Evolutionary conservation across 2,113 vertebrate species (phyloP).

Genomic region (Mellivora capensis): DNA sequence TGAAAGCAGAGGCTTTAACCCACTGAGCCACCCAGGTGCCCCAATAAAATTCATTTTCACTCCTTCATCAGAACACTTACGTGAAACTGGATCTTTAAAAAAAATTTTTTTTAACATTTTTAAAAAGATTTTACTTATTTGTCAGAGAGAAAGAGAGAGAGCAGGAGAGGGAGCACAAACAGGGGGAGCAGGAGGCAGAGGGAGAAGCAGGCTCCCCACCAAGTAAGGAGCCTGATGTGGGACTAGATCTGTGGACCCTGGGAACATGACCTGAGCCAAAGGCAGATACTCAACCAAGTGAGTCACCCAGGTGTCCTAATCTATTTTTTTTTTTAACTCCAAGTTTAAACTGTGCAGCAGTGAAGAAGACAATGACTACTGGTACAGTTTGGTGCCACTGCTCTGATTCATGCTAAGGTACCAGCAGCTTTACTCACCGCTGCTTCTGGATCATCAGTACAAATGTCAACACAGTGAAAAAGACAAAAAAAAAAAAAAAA

Average conservation of each 20-base stretch:
- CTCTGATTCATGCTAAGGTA: not conserved
- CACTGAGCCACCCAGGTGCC: too few species aligned
- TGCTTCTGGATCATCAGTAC: not conserved
- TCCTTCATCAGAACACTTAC: slow-evolving; percentile 29
- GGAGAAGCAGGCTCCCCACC: not conserved
- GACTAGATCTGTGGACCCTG: too few species aligned
- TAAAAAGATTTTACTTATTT: not conserved
- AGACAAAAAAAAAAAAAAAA: not conserved
- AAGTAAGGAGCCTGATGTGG: not conserved
- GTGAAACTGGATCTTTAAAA: not conserved
- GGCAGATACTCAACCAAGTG: too few species aligned
- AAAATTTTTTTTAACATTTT: not conserved
- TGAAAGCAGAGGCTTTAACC: too few species aligned
- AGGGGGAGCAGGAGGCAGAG: not conserved
- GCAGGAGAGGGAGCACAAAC: too few species aligned
- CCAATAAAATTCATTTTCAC: slow-evolving; percentile 8
- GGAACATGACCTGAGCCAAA: too few species aligned
- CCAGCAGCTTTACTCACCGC: not conserved
- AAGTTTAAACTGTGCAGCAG: not conserved
- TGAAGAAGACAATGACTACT: not conserved
- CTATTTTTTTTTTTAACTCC: not conserved
- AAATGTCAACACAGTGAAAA: not conserved
- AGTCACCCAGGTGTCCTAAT: not conserved
- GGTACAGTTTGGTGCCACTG: not conserved
- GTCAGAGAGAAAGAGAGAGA: not conserved